Evolutionary conservation across 2,113 vertebrate genomes (phyloP).

Genomic region (Sisor rabdophorus): DNA sequence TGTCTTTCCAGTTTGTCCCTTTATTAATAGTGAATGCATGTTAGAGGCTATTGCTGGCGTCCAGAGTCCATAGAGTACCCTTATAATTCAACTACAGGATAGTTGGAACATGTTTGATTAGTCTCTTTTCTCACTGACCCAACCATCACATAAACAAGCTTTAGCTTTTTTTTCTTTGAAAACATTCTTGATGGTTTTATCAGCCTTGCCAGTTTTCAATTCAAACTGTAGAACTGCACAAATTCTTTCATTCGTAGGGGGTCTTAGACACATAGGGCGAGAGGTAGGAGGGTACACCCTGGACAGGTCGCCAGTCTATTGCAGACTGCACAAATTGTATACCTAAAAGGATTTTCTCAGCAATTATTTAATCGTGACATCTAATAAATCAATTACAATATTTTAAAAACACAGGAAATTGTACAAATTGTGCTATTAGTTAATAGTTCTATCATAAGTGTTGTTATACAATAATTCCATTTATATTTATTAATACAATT

Average conservation of each 20-base stretch:
- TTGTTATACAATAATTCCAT: too few species aligned
- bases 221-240: too few species aligned
- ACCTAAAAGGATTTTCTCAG: too few species aligned
- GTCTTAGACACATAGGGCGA: too few species aligned
- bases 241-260: too few species aligned
- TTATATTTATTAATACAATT: not conserved
- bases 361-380: too few species aligned
- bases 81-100: not conserved
- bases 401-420: not conserved
- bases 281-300: too few species aligned
- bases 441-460: not conserved
- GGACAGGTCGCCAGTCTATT: too few species aligned
- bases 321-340: not conserved
- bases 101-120: not conserved
- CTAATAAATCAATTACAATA: not conserved
- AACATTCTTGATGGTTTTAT: not conserved
- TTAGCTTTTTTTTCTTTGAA: not conserved
- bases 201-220: not conserved
- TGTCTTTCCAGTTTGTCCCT: not conserved
- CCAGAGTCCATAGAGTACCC: not conserved
- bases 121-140: too few species aligned
- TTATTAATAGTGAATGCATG: not conserved
- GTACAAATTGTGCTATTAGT: too few species aligned
- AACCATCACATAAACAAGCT: not conserved
- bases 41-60: not conserved